Evolutionary conservation across 1,140 invertebrate genomes (phyloP), one percentile per base, ranked within the genome.

Genomic region (Gonioctena quinquepunctata): DNA sequence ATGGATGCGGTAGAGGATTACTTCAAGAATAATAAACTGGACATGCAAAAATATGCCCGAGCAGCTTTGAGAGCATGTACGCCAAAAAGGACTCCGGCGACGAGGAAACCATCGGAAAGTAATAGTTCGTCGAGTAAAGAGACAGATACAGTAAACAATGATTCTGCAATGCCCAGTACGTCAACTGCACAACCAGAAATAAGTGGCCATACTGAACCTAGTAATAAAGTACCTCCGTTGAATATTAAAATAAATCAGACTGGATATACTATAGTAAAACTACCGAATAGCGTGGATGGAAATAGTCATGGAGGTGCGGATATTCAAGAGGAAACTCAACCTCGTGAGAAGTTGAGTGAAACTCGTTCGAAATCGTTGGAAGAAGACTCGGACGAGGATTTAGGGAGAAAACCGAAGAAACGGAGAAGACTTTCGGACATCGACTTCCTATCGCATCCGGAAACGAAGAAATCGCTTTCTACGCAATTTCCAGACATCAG

Each of bases 1-100:
- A 56, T 64, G 48, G 22, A 54, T n/a, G 68, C 52, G 8, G 62
- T 70, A 11, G 54, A 70, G 60, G 66, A 65, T 49, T 70, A 70
- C 49, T 70, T 74, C 49, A 25, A 25, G 49, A 65, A 22, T n/a
- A 13, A 25, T 2, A 70, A 74, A 18, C 22, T 70, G 16, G 27
- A 67, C 42, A 70, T 70, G 69, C 16, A 21, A 21, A 68, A 60
- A n/a, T 25, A 59, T 7, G 25, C 16, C 6, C 56, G 18, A 25
- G 1, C 8, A 25, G 56, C 25, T 25, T 11, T 59, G 3, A 11
- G 23, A 42, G 33, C 33, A 42, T 13, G 33, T 42, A 42, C 16
- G 33, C 33, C 33, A 42, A 42, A 42, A 8, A 42, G 16, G 16
- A n/a, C 16, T 13, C 5, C 33, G 11, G 16, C 11, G 3, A 4